Evolutionary conservation across 2,888 invertebrate species (phyloP).

Genomic region (Diaphora mendica): DNA sequence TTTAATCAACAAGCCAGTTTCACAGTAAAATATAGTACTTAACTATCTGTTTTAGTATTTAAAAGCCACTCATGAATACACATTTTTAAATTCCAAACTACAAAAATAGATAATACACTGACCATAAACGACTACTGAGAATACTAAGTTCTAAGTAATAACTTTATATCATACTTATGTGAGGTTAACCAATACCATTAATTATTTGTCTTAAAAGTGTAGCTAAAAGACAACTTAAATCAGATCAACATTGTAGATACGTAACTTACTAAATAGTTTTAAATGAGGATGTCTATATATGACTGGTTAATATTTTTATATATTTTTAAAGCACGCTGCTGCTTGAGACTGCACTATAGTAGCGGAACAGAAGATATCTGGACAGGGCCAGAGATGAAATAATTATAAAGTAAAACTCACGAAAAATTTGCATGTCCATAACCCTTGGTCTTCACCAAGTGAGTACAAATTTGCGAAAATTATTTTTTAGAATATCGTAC

Average conservation of each 20-base stretch:
- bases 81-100: constrained; percentile 26
- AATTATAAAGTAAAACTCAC: background rate
- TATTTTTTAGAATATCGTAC: background rate
- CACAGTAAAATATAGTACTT: background rate
- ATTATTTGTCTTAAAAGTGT: constrained; percentile 17
- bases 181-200: constrained; percentile 23
- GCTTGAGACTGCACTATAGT: background rate
- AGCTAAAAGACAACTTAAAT: constrained; percentile 8
- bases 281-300: background rate
- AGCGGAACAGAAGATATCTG: background rate
- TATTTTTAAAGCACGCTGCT: background rate
- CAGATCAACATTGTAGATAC: constrained; percentile 2
- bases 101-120: constrained; percentile 33
- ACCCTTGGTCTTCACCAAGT: background rate
- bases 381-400: background rate
- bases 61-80: constrained; percentile 27
- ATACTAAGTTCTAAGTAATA: constrained; percentile 43
- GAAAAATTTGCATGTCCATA: background rate
- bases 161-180: constrained; percentile 31
- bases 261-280: constrained; percentile 7
- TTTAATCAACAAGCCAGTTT: background rate
- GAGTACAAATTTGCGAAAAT: background rate
- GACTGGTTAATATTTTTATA: background rate
- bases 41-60: constrained; percentile 33
- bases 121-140: constrained; percentile 46